A percentile compares a stretch with the other conserved stretches of the same genome.
Conservation (phyloP, 2,888 invertebrate species). For the Epirrita christyi region DNA sequence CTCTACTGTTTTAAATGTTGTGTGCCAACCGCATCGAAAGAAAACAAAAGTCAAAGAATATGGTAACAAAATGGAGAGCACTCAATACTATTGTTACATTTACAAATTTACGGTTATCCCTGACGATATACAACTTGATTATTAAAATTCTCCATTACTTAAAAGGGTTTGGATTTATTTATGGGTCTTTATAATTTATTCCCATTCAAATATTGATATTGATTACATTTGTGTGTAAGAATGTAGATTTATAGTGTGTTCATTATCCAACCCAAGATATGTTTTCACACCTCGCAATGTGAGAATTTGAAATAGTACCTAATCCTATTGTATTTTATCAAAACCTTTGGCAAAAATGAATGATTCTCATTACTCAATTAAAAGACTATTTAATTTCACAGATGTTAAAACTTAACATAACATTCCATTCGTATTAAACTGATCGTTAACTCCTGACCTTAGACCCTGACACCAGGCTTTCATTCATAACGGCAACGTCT, state of each 20-base stretch:
- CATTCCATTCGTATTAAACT: conserved; percentile 16
- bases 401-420: conserved; percentile 6
- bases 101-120: conserved; percentile 67
- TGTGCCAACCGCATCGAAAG: conserved; percentile 45
- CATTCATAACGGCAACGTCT: conserved; percentile 25
- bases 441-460: conserved; percentile 26
- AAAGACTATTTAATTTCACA: not conserved
- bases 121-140: conserved; percentile 58
- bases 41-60: conserved; percentile 67
- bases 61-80: conserved; percentile 66
- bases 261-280: conserved; percentile 5
- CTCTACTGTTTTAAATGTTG: not conserved
- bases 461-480: conserved; percentile 20
- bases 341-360: no score
- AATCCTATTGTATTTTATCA: no score
- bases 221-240: conserved; percentile 29
- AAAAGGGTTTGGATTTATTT: conserved; percentile 61
- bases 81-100: conserved; percentile 64
- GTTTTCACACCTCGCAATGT: conserved; percentile 1
- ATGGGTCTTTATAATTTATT: conserved; percentile 37
- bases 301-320: no score
- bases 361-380: not conserved
- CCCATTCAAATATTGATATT: conserved; percentile 39
- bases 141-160: conserved; percentile 65
- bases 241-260: conserved; percentile 14